phyloP scores from a whole-genome alignment of 1,140 invertebrate genomes.

The Lethocerus indicus region DNA sequence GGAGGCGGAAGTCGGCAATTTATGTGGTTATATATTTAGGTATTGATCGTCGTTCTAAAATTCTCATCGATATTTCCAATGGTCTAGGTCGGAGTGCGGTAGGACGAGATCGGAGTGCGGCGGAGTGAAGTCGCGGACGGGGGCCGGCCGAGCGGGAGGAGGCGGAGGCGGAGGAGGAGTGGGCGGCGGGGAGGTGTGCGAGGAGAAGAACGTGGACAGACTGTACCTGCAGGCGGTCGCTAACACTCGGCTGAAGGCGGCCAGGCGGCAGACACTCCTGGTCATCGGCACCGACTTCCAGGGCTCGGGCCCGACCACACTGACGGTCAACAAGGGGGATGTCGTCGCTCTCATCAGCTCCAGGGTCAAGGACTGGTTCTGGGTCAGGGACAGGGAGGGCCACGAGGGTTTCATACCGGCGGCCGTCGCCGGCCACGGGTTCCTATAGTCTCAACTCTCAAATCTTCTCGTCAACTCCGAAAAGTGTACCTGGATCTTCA shows the following conservation, averaged over 20 bases:
- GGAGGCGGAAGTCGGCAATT: too few species aligned
- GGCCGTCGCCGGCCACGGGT: conserved; percentile 52
- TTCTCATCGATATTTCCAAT: conserved; percentile 24
- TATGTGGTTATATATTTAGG: too few species aligned
- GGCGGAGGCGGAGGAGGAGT: conserved; percentile 22
- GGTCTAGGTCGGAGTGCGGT: conserved; percentile 29
- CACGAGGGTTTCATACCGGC: conserved; percentile 58
- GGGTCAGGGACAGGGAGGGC: conserved; percentile 45
- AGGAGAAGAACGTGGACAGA: conserved; percentile 45
- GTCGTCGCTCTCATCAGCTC: conserved; percentile 45
- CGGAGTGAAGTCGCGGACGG: too few species aligned
- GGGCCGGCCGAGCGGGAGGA: conserved; percentile 1
- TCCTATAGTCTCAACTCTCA: too few species aligned
- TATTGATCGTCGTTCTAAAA: too few species aligned
- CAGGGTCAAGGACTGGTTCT: conserved; percentile 46
- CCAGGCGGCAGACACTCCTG: conserved; percentile 12
- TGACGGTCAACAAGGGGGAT: conserved; percentile 49
- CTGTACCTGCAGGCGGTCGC: conserved; percentile 40
- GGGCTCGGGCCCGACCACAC: conserved; percentile 29
- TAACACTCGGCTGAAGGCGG: conserved; percentile 22
- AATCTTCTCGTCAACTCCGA: too few species aligned
- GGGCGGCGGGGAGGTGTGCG: too few species aligned
- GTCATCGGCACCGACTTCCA: conserved; percentile 46
- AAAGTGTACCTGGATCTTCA: too few species aligned
- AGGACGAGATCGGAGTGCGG: too few species aligned